These are phyloP conservation scores for Bedellia somnulentella DNA, from an alignment of 2,888 invertebrate species.

Conservation along the genomic window DNA sequence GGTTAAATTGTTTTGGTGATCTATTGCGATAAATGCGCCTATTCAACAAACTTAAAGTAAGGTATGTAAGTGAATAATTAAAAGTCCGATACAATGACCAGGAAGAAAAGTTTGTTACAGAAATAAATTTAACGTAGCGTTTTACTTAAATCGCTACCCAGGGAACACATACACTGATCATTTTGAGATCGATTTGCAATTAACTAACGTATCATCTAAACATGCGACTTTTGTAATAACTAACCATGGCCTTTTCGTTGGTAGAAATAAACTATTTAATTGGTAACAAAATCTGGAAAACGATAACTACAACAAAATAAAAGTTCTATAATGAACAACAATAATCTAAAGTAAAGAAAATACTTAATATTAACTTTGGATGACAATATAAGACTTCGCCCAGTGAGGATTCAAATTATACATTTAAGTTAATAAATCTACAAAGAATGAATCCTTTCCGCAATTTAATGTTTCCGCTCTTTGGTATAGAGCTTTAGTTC, in stretches of 20 bases:
- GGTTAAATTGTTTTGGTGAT: no score
- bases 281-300: no score
- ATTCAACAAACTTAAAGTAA: no score
- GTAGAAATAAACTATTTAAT: slow-evolving; percentile 21
- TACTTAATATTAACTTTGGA: slow-evolving; percentile 10
- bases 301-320: slow-evolving; percentile 18
- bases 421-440: no score
- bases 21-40: no score
- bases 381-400: no score
- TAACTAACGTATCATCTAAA: slow-evolving; percentile 3
- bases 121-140: slow-evolving; percentile 7
- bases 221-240: slow-evolving; percentile 12
- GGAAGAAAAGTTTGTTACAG: not conserved
- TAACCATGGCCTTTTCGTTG: slow-evolving; percentile 45
- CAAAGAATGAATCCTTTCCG: no score
- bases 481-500: not conserved
- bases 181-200: slow-evolving; percentile 48
- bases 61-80: no score
- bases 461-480: no score
- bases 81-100: no score
- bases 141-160: slow-evolving; percentile 8
- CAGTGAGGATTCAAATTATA: no score
- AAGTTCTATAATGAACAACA: slow-evolving; percentile 5
- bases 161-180: slow-evolving; percentile 56
- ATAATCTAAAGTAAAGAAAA: slow-evolving; percentile 3